phyloP scores from a whole-genome alignment of 23 tunicate species.

The Ciona savignyi region DNA sequence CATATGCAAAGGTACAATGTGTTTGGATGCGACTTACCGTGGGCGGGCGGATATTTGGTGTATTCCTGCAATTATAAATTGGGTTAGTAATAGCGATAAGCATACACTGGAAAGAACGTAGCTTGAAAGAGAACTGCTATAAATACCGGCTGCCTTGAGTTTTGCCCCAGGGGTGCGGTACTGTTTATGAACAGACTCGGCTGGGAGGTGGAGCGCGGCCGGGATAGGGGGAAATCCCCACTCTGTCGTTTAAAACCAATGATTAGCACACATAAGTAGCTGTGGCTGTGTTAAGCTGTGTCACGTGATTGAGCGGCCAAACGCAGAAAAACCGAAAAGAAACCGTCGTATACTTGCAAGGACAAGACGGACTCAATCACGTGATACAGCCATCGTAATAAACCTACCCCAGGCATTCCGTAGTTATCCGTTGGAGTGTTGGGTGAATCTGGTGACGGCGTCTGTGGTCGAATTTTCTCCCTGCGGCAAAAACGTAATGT shows the following conservation, averaged over 20 bases:
- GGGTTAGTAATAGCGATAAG: neutral
- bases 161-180: conserved; percentile 10
- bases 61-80: neutral
- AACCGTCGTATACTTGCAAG: neutral
- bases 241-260: neutral
- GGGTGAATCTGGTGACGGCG: conserved; percentile 81
- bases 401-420: conserved; percentile 20
- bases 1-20: no score
- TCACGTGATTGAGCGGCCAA: neutral
- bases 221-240: conserved; percentile 4
- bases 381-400: neutral
- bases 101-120: neutral
- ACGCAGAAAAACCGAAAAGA: no score
- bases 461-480: conserved; percentile 63
- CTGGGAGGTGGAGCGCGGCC: conserved; percentile 78
- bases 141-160: conserved; percentile 9
- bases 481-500: conserved; percentile 20
- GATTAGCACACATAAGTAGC: neutral
- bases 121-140: no score
- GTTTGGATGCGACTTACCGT: conserved; percentile 2
- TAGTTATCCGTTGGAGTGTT: conserved; percentile 61
- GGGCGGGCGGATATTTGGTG: neutral
- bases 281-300: no score
- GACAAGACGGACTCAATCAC: neutral
- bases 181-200: conserved; percentile 74